Percentiles rank a stretch among this genome's conserved stretches.
Evolutionary conservation across 64 coral and sea anemone genomes (phyloP).

Genomic region (Astreopora myriophthalma): DNA sequence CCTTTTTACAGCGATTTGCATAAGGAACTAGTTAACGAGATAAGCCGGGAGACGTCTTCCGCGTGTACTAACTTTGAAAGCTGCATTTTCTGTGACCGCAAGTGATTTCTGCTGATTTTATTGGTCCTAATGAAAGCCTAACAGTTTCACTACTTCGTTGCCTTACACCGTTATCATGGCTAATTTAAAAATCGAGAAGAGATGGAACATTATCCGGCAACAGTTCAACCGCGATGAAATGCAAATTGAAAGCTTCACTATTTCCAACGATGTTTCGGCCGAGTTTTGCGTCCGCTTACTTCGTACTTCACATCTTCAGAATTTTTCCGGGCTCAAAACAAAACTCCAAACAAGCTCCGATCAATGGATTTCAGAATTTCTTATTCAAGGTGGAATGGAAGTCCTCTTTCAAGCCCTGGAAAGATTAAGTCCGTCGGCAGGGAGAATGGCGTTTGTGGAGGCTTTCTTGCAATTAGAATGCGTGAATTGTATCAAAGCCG

Average conservation of each 20-base stretch:
- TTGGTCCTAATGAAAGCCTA: not conserved
- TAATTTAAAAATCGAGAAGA: not conserved
- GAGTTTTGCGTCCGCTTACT: conserved; percentile 78
- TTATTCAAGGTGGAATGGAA: conserved; percentile 82
- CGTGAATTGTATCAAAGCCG: conserved; percentile 84
- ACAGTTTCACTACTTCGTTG: not conserved
- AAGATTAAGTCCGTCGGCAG: conserved; percentile 22
- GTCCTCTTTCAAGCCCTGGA: conserved; percentile 74
- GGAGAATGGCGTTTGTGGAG: conserved; percentile 60
- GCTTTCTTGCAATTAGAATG: conserved; percentile 86
- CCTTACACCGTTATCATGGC: not conserved
- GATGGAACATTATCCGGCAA: conserved; percentile 42
- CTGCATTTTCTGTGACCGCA: not conserved
- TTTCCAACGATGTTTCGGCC: conserved; percentile 47
- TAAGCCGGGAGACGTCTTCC: not conserved
- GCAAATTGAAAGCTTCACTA: not conserved
- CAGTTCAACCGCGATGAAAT: conserved; percentile 8
- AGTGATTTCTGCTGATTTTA: not conserved
- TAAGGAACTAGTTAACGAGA: not conserved
- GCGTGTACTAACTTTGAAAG: not conserved
- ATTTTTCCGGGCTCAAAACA: conserved; percentile 74
- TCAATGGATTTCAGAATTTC: conserved; percentile 81
- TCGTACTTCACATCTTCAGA: conserved; percentile 56
- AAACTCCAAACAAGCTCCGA: conserved; percentile 61
- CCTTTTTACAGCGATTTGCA: not conserved